Percentiles rank a stretch among this genome's conserved stretches.
phyloP scores from a whole-genome alignment of 2,888 invertebrate genomes.

The Tholera decimalis region DNA sequence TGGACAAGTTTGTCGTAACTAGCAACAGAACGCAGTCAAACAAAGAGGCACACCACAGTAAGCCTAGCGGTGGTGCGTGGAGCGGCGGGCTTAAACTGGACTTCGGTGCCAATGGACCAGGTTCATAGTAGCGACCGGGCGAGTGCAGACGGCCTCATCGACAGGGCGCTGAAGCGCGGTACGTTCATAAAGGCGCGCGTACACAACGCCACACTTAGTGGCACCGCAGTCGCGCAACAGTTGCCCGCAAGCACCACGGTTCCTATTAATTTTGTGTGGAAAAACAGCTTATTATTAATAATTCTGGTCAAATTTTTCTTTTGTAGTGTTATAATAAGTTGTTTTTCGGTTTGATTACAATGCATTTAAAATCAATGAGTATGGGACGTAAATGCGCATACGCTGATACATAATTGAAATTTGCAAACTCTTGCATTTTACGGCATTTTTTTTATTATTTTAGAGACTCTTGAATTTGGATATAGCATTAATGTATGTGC shows the following conservation, averaged over 20 bases:
- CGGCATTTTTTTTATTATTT: not conserved
- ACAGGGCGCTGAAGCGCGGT: conserved; percentile 65
- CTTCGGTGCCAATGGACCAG: conserved; percentile 73
- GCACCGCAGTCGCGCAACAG: conserved; percentile 68
- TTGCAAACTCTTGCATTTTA: not conserved
- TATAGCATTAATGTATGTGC: conserved; percentile 65
- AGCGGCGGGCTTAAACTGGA: conserved; percentile 81
- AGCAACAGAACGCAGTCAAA: conserved; percentile 68
- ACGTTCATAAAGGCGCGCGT: conserved; percentile 69
- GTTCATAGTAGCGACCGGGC: conserved; percentile 67
- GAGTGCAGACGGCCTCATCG: conserved; percentile 65
- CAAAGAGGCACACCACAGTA: conserved; percentile 84
- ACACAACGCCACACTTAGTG: conserved; percentile 73
- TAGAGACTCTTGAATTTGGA: not conserved
- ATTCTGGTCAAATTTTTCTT: conserved; percentile 18
- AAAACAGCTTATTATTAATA: conserved; percentile 62
- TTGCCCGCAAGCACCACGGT: conserved; percentile 69
- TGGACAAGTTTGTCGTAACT: conserved; percentile 39
- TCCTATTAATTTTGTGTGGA: conserved; percentile 65
- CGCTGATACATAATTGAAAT: not conserved
- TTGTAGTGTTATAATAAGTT: conserved; percentile 46
- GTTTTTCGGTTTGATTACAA: conserved; percentile 58
- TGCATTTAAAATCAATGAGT: conserved; percentile 59
- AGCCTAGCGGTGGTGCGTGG: conserved; percentile 88
- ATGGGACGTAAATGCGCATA: conserved; percentile 64